Evolutionary conservation across 2,113 vertebrate genomes (phyloP).

Genomic region (Nesospiza acunhae): DNA sequence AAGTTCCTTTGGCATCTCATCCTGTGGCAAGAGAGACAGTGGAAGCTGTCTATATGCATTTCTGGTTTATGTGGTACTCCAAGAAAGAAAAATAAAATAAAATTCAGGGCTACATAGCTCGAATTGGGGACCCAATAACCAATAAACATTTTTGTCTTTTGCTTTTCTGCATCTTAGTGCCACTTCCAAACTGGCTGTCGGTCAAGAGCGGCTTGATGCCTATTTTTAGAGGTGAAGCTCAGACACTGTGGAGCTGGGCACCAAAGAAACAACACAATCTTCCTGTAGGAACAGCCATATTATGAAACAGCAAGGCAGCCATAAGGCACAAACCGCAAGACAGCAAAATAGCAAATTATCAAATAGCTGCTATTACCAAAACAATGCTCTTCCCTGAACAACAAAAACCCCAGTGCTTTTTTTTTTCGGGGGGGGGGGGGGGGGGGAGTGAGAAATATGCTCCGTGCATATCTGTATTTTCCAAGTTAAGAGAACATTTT

Average conservation of each 20-base stretch:
- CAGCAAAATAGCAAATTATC: conserved; percentile 39
- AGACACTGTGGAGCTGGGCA: neutral
- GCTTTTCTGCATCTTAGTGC: neutral
- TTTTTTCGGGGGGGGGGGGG: neutral
- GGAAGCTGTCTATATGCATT: neutral
- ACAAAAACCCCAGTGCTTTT: neutral
- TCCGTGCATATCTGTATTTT: neutral
- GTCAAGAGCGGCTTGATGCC: neutral
- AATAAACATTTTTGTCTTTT: neutral
- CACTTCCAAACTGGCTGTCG: neutral
- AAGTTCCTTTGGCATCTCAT: neutral
- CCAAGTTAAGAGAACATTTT: neutral
- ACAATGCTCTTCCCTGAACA: conserved; percentile 8
- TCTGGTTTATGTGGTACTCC: neutral
- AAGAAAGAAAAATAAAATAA: neutral
- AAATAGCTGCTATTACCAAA: conserved; percentile 39
- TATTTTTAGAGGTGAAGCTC: neutral
- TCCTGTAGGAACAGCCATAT: neutral
- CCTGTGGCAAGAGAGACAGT: neutral
- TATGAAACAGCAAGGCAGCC: conserved; percentile 19
- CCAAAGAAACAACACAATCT: neutral
- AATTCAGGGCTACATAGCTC: neutral
- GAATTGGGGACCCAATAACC: neutral
- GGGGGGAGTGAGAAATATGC: too few species aligned
- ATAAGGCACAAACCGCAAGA: neutral